These are phyloP conservation scores for Nephrotoma flavescens DNA, from an alignment of 2,888 invertebrate species.

Conservation along the genomic window DNA sequence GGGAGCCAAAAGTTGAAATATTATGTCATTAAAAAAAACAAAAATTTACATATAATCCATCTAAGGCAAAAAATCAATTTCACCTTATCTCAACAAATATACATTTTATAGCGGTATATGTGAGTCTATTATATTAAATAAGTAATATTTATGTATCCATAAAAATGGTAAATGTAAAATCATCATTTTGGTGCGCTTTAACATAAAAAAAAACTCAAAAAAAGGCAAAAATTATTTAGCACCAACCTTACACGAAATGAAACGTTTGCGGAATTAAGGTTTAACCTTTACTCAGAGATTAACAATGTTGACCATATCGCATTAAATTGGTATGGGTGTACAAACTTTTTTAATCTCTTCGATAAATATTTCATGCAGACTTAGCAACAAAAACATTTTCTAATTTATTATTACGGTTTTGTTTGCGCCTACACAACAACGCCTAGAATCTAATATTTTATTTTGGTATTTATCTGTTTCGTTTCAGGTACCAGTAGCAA, in stretches of 20 bases:
- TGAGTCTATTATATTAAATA: neutral
- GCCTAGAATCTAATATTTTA: neutral
- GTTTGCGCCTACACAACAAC: neutral
- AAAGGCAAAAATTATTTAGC: neutral
- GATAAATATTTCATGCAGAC: neutral
- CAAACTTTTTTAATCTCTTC: neutral
- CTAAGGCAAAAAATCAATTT: neutral
- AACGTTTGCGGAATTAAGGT: neutral
- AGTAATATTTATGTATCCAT: too few species aligned
- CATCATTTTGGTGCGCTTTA: neutral
- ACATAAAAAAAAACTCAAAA: neutral
- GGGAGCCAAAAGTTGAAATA: neutral
- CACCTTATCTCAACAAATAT: neutral
- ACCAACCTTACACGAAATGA: neutral
- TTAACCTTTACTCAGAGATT: neutral
- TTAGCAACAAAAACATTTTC: neutral
- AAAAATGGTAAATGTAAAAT: neutral
- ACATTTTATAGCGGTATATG: neutral
- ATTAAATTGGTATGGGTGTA: too few species aligned
- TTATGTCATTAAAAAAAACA: neutral
- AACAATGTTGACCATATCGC: neutral
- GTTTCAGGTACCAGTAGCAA: conserved; percentile 14
- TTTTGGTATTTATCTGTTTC: neutral
- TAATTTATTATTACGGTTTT: neutral
- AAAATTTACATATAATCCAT: neutral